Evolutionary conservation across 2,888 invertebrate species (phyloP), one percentile per base, ranked within the genome.

Genomic region (Cyaniris semiargus): DNA sequence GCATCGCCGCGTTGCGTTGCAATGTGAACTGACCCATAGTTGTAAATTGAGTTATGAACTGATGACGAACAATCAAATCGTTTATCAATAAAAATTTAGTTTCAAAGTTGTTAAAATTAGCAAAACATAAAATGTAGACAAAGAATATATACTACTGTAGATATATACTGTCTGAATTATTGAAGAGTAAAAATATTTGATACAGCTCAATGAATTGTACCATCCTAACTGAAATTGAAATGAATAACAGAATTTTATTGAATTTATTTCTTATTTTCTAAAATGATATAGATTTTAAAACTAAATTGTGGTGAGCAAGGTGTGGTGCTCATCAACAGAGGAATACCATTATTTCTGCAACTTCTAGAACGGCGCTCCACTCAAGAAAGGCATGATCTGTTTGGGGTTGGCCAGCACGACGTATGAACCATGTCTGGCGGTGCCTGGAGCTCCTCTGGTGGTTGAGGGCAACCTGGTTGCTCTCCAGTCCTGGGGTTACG

Each of bases 401-500:
- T 6, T 83, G n/a, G 93, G 93, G 0, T 76, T 58, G 0, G 84
- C 89, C 0, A 84, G 92, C 0, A 83, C 83, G 53, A 84, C 84
- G 13, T 81, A 87, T 10, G 79, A 83, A 0, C 83, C 87, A 0
- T 93, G 93, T 78, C 72, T 91, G 77, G 93, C 86, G 0, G 90
- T 88, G 7, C 93, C 93, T 0, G 93, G 93, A 0, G 92, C 93
- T 0, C 89, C 91, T 0, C 85, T 92, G 3, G 89, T 91, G 27
- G 81, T 87, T 1, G 38, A 78, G 0, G 89, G 84, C 0, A 79
- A 79, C 0, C 85, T 93, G 13, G 81, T 82, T 0, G 93, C 86
- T 0, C n/a, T 93, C 0, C 85, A 83, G 76, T 93, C 93, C 0
- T 93, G 92, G 92, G 93, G 93, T 27, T 89, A 88, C 74, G 92